Base-by-base conservation (phyloP, 37 sponge, comb jelly and placozoan species). In the Trichoplax adhaerens region DNA sequence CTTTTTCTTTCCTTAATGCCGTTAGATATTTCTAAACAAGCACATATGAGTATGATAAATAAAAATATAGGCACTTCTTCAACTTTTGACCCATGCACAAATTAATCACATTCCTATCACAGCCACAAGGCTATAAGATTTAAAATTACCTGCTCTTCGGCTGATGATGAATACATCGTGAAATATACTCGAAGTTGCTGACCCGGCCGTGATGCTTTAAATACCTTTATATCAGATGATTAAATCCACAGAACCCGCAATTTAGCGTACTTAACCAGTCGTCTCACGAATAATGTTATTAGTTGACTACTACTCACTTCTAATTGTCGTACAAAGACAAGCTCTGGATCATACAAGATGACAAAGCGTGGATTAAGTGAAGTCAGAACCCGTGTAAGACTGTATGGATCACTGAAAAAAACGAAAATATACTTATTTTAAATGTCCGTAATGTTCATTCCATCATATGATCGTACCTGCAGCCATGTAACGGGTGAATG, bases 91-190 rank as follows among this genome's bases (percentile, higher is more conserved):
- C 53, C 58, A 76, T 6, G 54, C 54, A 76, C 56, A 72, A 10
- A 0, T 12, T n/a, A 8, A 60, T 7, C 69, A 8, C 7, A 8
- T 67, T 7, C 48, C 8, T 29, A 67, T 10, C 7, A 48, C 5
- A 66, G 4, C 55, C 71, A 5, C 57, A 29, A 68, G 5, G 12
- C 72, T n/a, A 73, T 5, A 56, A 3, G 8, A 55, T 7, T 5
- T 49, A 1, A 6, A 47, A 55, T 46, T 50, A 89, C 90, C 83
- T 93, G 94, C 65, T 96, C 99, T 62, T 96, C 99, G 54, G 91
- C 81, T 51, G 99, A 96, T 66, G 81, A 86, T 49, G 91, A 87
- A 78, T 96, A 96, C n/a, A 96, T 57, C 49, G 91, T 81, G 58
- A 96, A 91, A 74, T 96, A 91, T 4, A 96, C 94, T 64, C 90